These are phyloP conservation scores for Noctua fimbriata DNA, from an alignment of 2,888 invertebrate genomes.

Conservation along the genomic window DNA sequence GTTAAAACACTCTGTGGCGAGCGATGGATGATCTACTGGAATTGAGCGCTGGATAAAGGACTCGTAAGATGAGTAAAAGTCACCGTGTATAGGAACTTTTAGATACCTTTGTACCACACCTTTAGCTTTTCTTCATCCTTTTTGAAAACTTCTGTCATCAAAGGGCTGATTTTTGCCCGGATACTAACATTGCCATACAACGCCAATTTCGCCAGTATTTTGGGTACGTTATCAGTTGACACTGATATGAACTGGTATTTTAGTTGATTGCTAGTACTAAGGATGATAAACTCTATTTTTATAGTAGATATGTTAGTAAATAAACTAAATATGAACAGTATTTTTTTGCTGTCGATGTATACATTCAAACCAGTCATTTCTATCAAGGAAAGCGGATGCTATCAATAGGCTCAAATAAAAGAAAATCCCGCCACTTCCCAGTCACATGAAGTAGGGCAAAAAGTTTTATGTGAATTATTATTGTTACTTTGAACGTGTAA, in stretches of 20 bases:
- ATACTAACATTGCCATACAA: background rate
- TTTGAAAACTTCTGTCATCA: background rate
- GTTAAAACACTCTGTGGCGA: too few relatives aligned
- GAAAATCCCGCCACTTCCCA: slow-evolving; percentile 24
- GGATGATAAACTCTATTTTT: too few relatives aligned
- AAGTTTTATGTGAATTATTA: slow-evolving; percentile 57
- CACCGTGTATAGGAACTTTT: background rate
- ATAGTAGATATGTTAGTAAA: background rate
- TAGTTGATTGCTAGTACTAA: too few relatives aligned
- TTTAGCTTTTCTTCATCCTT: background rate
- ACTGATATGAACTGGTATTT: too few relatives aligned
- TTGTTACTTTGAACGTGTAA: slow-evolving; percentile 46
- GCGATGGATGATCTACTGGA: too few relatives aligned
- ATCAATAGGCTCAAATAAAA: slow-evolving; percentile 37
- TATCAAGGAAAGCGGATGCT: background rate
- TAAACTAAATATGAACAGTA: background rate
- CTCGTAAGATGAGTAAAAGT: too few relatives aligned
- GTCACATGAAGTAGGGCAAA: slow-evolving; percentile 29
- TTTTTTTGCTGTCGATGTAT: background rate
- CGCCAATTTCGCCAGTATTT: background rate
- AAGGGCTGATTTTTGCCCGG: background rate
- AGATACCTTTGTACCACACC: background rate
- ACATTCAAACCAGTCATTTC: background rate
- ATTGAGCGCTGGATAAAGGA: too few relatives aligned
- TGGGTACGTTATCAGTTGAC: background rate